A percentile compares a stretch with the other conserved stretches of the same genome.
Evolutionary conservation across 1,140 invertebrate genomes (phyloP).

Genomic region (Metaphire vulgaris): DNA sequence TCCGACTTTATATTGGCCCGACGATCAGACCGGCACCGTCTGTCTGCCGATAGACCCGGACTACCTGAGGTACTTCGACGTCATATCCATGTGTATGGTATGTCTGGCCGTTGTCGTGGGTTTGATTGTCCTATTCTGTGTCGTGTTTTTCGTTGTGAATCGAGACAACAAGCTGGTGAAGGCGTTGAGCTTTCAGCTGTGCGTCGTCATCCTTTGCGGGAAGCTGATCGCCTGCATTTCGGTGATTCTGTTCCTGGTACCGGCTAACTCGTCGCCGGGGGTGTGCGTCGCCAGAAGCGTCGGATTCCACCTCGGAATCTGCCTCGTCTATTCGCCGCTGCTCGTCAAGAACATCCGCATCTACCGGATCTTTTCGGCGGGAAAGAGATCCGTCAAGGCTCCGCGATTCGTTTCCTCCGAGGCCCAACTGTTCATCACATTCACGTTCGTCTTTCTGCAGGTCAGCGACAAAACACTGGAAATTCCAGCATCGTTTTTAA

Average conservation of each 20-base stretch:
- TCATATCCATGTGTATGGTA: constrained; percentile 54
- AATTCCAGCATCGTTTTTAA: no score
- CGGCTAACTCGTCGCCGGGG: constrained; percentile 57
- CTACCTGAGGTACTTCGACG: constrained; percentile 16
- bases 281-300: constrained; percentile 57
- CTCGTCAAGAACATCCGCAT: constrained; percentile 67
- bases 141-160: constrained; percentile 33
- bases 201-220: constrained; percentile 36
- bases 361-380: constrained; percentile 62
- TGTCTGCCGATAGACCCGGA: constrained; percentile 19
- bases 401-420: constrained; percentile 73
- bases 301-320: constrained; percentile 60
- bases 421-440: neutral
- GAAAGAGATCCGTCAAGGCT: constrained; percentile 71
- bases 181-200: constrained; percentile 38
- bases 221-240: constrained; percentile 33
- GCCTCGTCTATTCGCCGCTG: constrained; percentile 63
- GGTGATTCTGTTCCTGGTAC: constrained; percentile 39
- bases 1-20: no score
- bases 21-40: no score
- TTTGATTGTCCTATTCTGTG: constrained; percentile 27
- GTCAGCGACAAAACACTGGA: no score
- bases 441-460: neutral
- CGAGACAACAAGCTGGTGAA: constrained; percentile 38
- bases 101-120: constrained; percentile 53